These are phyloP conservation scores for Thymelicus sylvestris DNA, from an alignment of 2,888 invertebrate species.

Conservation along the genomic window DNA sequence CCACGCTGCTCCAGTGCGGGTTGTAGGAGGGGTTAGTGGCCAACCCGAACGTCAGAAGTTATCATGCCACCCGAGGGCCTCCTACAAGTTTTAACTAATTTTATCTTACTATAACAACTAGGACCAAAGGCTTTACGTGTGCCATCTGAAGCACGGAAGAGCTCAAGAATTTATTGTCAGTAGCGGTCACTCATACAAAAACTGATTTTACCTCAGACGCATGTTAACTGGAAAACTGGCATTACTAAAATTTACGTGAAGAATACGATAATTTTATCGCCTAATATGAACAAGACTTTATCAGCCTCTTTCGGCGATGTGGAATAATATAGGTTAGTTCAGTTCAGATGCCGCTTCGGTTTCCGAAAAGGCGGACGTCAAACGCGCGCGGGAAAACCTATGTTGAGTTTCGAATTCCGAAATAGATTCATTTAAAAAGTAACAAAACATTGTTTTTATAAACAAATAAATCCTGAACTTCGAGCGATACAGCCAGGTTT, in stretches of 20 bases:
- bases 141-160: too few relatives aligned
- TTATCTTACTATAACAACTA: too few relatives aligned
- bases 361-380: constrained; percentile 54
- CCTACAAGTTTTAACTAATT: too few relatives aligned
- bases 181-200: too few relatives aligned
- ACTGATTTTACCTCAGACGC: too few relatives aligned
- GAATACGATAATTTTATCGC: constrained; percentile 42
- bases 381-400: constrained; percentile 44
- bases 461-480: background rate
- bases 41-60: too few relatives aligned
- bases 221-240: background rate
- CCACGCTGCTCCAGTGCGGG: too few relatives aligned
- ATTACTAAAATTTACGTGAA: background rate
- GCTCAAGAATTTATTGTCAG: too few relatives aligned
- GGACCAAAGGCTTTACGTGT: too few relatives aligned
- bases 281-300: constrained; percentile 51
- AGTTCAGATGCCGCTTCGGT: constrained; percentile 63
- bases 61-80: too few relatives aligned
- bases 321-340: constrained; percentile 54
- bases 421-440: constrained; percentile 47
- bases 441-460: background rate
- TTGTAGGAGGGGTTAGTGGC: too few relatives aligned
- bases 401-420: constrained; percentile 42
- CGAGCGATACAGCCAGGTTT: background rate
- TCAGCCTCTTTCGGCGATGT: constrained; percentile 54